Conservation (phyloP, 1,140 invertebrate genomes). For the Thaumatotibia leucotreta region DNA sequence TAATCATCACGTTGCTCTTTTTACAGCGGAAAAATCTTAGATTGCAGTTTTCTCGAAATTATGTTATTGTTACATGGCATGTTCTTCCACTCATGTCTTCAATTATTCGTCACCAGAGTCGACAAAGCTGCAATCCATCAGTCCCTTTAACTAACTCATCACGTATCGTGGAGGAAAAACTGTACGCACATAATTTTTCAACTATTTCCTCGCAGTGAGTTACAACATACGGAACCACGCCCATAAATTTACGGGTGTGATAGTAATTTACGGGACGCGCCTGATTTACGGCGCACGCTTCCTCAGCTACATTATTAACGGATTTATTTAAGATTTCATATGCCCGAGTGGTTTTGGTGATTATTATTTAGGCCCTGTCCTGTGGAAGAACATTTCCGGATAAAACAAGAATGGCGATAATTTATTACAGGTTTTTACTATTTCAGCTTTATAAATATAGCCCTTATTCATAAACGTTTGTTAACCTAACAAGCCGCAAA, state of each 20-base stretch:
- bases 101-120: too few relatives aligned
- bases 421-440: too few relatives aligned
- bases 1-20: too few relatives aligned
- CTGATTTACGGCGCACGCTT: background rate
- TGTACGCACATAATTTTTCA: background rate
- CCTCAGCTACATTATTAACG: background rate
- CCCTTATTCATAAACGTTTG: too few relatives aligned
- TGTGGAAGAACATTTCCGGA: background rate
- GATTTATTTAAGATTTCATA: background rate
- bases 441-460: too few relatives aligned
- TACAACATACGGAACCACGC: background rate
- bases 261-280: background rate
- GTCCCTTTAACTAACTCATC: background rate
- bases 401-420: too few relatives aligned
- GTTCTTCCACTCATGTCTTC: too few relatives aligned
- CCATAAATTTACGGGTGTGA: constrained; percentile 3
- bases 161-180: background rate
- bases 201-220: background rate
- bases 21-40: too few relatives aligned
- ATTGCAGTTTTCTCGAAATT: too few relatives aligned
- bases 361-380: background rate
- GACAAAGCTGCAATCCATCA: too few relatives aligned
- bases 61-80: too few relatives aligned
- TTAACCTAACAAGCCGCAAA: too few relatives aligned
- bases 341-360: background rate